Conservation (phyloP, 2,888 invertebrate genomes). For the Apotomis betuletana region DNA sequence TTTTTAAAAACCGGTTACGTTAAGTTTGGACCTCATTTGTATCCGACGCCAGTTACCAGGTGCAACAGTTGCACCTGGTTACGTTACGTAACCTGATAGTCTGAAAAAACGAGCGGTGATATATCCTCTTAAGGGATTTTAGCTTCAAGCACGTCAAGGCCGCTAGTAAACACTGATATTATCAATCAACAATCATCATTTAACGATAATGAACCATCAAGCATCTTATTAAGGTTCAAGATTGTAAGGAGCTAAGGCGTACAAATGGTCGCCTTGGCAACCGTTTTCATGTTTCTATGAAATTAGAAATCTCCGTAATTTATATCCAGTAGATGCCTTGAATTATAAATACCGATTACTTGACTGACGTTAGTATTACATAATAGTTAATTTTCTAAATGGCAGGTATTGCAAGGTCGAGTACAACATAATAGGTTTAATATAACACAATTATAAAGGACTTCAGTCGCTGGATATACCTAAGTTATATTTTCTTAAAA, state of each 20-base stretch:
- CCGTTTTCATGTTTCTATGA: slow-evolving; percentile 23
- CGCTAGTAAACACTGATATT: slow-evolving; percentile 22
- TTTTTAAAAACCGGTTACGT: no score
- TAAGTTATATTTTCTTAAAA: no score
- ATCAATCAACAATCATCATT: slow-evolving; percentile 18
- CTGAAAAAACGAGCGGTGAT: no score
- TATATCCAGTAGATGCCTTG: background rate
- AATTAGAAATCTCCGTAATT: slow-evolving; percentile 23
- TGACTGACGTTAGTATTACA: slow-evolving; percentile 13
- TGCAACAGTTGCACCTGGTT: no score
- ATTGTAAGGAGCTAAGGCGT: background rate
- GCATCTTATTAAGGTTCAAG: background rate
- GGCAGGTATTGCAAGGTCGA: background rate
- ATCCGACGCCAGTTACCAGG: no score
- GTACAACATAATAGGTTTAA: background rate
- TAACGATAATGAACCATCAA: background rate
- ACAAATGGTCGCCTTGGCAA: slow-evolving; percentile 25
- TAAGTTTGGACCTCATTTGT: no score
- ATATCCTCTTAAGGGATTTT: slow-evolving; percentile 1
- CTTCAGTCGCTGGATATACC: no score
- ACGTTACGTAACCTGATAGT: no score
- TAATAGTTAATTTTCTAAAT: background rate
- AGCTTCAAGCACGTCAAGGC: slow-evolving; percentile 31
- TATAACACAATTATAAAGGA: no score
- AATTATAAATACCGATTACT: slow-evolving; percentile 10